Base-by-base conservation (phyloP, 2,113 vertebrate genomes). In the Gyps fulvus region DNA sequence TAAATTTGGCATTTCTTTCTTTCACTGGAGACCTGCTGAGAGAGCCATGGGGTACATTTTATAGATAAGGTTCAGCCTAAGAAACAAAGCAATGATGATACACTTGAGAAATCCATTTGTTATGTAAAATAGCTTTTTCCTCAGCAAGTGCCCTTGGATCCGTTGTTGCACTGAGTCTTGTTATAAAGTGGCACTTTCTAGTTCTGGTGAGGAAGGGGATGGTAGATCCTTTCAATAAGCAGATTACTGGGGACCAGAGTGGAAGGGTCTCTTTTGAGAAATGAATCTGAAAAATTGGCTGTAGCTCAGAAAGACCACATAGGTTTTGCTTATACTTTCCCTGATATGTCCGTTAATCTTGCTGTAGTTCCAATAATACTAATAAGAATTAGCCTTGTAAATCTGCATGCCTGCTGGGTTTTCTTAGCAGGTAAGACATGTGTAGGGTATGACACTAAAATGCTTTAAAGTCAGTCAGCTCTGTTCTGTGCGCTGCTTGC, bases 311-410 rank as follows among this genome's bases (percentile, higher is more conserved):
- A 76, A 38, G 54, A 10, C 34, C 42, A 59, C 13, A 0, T 9
- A 89, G 42, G 34, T 82, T 76, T 61, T 84, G 73, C 43, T 90
- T 42, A 4, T 50, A 8, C 81, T 72, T 62, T n/a, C 42, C 54
- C 70, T 66, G 81, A 21, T n/a, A 22, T 2, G 3, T 69, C 58
- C 62, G 66, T 50, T 91, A 73, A 85, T 95, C 91, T 91, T 80
- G 45, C 79, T 71, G 72, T 14, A 45, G 73, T 19, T 86, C 32
- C 87, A 90, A 1, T 50, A 70, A 43, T 19, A 47, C 89, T 80
- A 18, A 85, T 77, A 82, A 90, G 93, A 91, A 89, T 94, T 70
- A 97, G 58, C 84, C 91, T 66, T 66, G 81, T 93, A 85, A 88
- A 94, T 80, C 91, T 80, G 8, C n/a, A 5, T 49, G 58, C 89